Evolutionary conservation across 2,888 invertebrate genomes (phyloP).

Genomic region (Laspeyria flexula): DNA sequence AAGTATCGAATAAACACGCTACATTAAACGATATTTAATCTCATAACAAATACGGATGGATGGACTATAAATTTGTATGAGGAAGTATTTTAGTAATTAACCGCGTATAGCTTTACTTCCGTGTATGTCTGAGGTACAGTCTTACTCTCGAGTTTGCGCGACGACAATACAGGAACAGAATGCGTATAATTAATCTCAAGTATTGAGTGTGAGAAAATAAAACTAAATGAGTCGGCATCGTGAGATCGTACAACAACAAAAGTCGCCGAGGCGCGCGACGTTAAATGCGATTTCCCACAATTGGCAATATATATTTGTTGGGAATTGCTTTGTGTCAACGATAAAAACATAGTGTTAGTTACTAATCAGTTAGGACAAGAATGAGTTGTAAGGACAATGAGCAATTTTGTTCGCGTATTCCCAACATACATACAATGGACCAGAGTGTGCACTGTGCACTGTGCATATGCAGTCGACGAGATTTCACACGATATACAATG

Average conservation of each 20-base stretch:
- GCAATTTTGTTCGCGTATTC: slow-evolving; percentile 65
- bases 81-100: slow-evolving; percentile 47
- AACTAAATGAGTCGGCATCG: slow-evolving; percentile 63
- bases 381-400: slow-evolving; percentile 72
- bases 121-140: slow-evolving; percentile 51
- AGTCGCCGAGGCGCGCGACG: slow-evolving; percentile 50
- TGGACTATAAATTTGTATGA: slow-evolving; percentile 18
- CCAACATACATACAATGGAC: slow-evolving; percentile 61
- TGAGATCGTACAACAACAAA: slow-evolving; percentile 73
- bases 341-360: slow-evolving; percentile 70
- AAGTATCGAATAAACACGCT: slow-evolving; percentile 12
- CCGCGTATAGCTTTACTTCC: slow-evolving; percentile 49
- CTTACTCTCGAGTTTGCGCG: slow-evolving; percentile 48
- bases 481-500: slow-evolving; percentile 62
- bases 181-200: slow-evolving; percentile 69
- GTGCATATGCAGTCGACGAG: slow-evolving; percentile 44
- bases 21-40: slow-evolving; percentile 15
- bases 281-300: slow-evolving; percentile 74
- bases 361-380: slow-evolving; percentile 76
- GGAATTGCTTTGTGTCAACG: slow-evolving; percentile 74
- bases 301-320: slow-evolving; percentile 63
- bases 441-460: slow-evolving; percentile 52
- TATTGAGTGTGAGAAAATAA: slow-evolving; percentile 74
- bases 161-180: slow-evolving; percentile 54
- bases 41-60: slow-evolving; percentile 21